Percentiles rank a stretch among this genome's conserved stretches.
Conservation (phyloP, 2,113 vertebrate genomes). For the Lontra canadensis region DNA sequence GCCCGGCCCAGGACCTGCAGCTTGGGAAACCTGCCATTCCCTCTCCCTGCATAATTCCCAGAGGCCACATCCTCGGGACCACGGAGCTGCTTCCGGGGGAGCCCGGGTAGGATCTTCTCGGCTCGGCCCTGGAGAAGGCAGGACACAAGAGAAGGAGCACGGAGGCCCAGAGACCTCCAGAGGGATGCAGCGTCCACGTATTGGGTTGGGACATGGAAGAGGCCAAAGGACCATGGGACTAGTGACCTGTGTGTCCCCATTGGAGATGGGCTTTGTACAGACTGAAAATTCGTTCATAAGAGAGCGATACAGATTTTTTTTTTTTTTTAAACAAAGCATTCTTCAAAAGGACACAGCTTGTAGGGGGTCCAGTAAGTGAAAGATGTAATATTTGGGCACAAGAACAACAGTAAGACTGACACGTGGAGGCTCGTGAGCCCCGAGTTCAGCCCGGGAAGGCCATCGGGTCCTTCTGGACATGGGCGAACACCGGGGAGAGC, state of each 20-base stretch:
- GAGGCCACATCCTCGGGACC: fast-evolving
- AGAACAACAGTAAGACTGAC: neutral
- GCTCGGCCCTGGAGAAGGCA: neutral
- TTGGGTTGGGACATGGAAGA: fast-evolving
- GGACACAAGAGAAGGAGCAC: neutral
- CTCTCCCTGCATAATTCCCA: fast-evolving
- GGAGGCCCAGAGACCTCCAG: fast-evolving
- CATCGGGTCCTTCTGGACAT: fast-evolving
- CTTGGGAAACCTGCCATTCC: fast-evolving
- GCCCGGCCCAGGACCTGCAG: fast-evolving
- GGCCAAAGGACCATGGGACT: fast-evolving
- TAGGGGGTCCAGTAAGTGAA: neutral
- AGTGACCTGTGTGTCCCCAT: fast-evolving
- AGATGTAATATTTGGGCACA: neutral
- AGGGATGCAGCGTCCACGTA: fast-evolving
- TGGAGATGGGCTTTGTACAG: neutral
- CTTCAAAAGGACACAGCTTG: neutral
- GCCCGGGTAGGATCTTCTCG: fast-evolving
- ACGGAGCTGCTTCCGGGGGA: fast-evolving
- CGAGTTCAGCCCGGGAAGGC: neutral
- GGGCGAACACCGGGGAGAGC: fast-evolving
- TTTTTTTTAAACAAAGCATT: neutral
- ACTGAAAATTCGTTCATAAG: neutral
- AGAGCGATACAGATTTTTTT: neutral
- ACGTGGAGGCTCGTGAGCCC: neutral